Conservation (phyloP, 2,888 invertebrate genomes). For the Metacarcinus magister region DNA sequence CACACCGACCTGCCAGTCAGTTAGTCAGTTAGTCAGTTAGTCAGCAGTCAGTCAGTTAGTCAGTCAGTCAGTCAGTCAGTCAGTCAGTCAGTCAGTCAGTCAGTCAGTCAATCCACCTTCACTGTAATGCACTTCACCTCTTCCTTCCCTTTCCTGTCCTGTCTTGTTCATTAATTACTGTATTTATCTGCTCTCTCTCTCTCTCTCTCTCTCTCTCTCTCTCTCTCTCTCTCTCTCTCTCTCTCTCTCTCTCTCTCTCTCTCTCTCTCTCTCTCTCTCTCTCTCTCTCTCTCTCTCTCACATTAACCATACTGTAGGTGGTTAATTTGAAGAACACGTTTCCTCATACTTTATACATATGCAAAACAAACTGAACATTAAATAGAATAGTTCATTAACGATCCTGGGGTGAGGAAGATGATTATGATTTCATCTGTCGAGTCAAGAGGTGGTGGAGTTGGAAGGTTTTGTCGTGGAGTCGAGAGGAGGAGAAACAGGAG, state of each 20-base stretch:
- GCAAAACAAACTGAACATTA: constrained; percentile 13
- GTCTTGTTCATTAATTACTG: not conserved
- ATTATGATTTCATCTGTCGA: not conserved
- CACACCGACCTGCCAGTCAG: not conserved
- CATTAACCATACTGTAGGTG: not conserved
- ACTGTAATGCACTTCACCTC: not conserved
- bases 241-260: constrained; percentile 21
- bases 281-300: not conserved
- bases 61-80: not conserved
- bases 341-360: not conserved
- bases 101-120: too few species aligned
- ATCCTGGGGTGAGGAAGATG: not conserved
- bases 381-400: not conserved
- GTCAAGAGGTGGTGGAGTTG: not conserved
- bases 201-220: constrained; percentile 8
- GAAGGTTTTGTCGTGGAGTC: not conserved
- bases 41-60: not conserved
- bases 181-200: not conserved
- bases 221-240: constrained; percentile 22
- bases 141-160: not conserved
- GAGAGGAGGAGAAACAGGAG: not conserved
- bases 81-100: not conserved
- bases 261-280: constrained; percentile 1
- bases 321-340: not conserved
- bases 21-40: not conserved